Conservation (phyloP, 1,140 invertebrate species). For the Apocrypta bakeri region DNA sequence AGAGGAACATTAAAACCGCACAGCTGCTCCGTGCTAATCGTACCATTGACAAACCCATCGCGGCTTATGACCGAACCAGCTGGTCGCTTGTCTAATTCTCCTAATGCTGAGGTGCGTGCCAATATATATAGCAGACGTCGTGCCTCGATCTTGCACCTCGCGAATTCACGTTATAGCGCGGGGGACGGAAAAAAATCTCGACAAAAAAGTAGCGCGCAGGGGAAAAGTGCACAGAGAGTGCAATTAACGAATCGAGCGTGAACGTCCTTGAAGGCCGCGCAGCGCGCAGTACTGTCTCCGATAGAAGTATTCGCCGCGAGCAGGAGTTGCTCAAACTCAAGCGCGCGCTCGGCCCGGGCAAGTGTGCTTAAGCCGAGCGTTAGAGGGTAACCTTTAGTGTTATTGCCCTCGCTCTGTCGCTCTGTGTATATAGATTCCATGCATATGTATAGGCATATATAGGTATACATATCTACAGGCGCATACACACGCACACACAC, state of each 20-base stretch:
- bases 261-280: conserved; percentile 42
- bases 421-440: neutral
- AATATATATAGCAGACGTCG: no score
- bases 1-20: neutral
- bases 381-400: neutral
- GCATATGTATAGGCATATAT: neutral
- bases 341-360: neutral
- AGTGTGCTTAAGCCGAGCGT: neutral
- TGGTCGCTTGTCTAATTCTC: no score
- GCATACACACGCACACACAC: no score
- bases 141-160: no score
- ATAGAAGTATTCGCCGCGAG: neutral
- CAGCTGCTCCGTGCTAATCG: no score
- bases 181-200: neutral
- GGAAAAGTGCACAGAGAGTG: neutral
- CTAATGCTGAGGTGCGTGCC: no score
- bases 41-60: neutral
- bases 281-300: neutral
- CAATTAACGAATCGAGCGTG: conserved; percentile 41
- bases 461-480: neutral
- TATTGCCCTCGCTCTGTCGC: neutral
- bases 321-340: neutral
- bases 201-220: neutral
- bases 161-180: neutral
- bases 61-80: neutral